Conservation (phyloP, 1,140 invertebrate species). For the Cherax destructor region DNA sequence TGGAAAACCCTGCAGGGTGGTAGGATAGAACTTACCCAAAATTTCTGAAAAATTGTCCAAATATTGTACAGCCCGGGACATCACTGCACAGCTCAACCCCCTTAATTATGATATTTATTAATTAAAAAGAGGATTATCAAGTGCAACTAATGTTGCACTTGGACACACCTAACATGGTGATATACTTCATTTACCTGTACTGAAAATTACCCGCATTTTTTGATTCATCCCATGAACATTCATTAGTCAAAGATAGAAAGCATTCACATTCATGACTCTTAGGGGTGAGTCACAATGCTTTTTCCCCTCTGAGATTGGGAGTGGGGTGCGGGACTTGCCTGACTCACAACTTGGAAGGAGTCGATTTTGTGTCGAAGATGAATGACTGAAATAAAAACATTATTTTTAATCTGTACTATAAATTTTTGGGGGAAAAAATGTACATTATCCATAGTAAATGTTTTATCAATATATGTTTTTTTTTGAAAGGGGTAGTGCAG, state of each 20-base stretch:
- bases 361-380: constrained; percentile 82
- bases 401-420: no score
- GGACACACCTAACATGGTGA: not conserved
- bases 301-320: constrained; percentile 71
- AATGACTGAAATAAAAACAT: constrained; percentile 73
- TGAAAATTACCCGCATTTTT: constrained; percentile 85
- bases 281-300: constrained; percentile 72
- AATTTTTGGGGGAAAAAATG: no score
- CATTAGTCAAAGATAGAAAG: constrained; percentile 85
- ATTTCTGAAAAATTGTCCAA: no score
- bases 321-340: constrained; percentile 47
- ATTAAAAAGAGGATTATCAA: no score
- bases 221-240: constrained; percentile 85
- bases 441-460: no score
- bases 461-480: no score
- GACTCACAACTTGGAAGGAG: constrained; percentile 78
- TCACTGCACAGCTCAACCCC: no score
- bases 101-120: no score
- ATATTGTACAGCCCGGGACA: no score
- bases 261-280: constrained; percentile 82
- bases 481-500: no score
- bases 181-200: constrained; percentile 58
- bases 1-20: no score
- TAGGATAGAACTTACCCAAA: no score
- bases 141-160: not conserved